Evolutionary conservation across 2,113 vertebrate genomes (phyloP).

Genomic region (Mirza zaza): DNA sequence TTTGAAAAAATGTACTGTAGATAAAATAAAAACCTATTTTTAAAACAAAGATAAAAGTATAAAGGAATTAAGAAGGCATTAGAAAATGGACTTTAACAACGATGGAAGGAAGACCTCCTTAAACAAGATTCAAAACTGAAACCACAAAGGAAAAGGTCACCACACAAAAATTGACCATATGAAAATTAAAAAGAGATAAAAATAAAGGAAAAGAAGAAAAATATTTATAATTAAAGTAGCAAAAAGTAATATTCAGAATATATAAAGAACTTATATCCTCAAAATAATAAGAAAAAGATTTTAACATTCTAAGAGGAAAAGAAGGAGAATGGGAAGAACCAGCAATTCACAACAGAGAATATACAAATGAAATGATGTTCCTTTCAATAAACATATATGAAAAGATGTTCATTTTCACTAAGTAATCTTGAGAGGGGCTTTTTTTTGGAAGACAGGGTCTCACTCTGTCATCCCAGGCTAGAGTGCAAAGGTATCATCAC

Average conservation of each 20-base stretch:
- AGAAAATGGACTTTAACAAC: background rate
- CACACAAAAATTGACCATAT: background rate
- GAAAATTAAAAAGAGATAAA: background rate
- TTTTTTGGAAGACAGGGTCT: too few species aligned
- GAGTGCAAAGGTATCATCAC: too few species aligned
- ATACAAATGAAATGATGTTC: background rate
- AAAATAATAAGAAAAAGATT: background rate
- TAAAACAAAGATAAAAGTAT: constrained; percentile 26
- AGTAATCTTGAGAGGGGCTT: background rate
- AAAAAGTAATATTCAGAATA: background rate
- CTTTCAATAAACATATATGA: background rate
- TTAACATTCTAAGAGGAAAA: background rate
- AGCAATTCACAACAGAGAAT: background rate
- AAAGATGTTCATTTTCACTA: background rate
- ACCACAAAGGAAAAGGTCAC: constrained; percentile 8
- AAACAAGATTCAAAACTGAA: constrained; percentile 3
- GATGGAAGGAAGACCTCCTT: background rate
- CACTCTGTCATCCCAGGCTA: too few species aligned
- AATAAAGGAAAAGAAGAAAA: background rate
- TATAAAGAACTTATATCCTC: background rate
- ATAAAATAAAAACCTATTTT: background rate
- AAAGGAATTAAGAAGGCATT: background rate
- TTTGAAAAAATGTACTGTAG: background rate
- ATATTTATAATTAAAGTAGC: background rate
- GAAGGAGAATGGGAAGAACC: background rate